Evolutionary conservation across 2,888 invertebrate genomes (phyloP).

Genomic region (Patella ulyssiponensis): DNA sequence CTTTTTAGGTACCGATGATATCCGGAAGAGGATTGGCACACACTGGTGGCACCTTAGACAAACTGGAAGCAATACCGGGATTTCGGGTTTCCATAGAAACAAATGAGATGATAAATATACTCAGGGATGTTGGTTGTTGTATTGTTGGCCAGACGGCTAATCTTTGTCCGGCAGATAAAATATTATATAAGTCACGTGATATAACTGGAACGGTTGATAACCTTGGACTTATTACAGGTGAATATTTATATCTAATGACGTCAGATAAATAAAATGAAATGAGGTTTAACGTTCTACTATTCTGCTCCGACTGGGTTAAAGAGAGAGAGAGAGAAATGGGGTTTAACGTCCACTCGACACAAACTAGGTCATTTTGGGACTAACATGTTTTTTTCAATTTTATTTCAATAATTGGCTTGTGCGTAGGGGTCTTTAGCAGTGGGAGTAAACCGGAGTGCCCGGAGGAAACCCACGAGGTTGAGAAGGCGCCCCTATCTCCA

Average conservation of each 20-base stretch:
- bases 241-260: slow-evolving; percentile 14
- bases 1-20: slow-evolving; percentile 76
- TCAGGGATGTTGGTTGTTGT: slow-evolving; percentile 74
- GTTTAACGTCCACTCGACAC: no score
- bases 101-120: slow-evolving; percentile 66
- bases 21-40: slow-evolving; percentile 76
- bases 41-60: slow-evolving; percentile 77
- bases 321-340: no score
- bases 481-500: no score
- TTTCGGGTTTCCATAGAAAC: slow-evolving; percentile 68
- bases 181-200: slow-evolving; percentile 74
- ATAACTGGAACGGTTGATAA: slow-evolving; percentile 75
- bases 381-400: no score
- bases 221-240: slow-evolving; percentile 74
- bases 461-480: no score
- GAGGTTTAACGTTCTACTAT: no score
- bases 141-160: slow-evolving; percentile 75
- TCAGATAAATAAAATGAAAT: no score
- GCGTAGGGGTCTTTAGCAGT: no score
- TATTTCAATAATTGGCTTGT: no score
- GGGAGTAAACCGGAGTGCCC: no score
- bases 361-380: no score
- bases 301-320: no score
- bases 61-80: slow-evolving; percentile 76
- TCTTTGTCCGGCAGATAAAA: slow-evolving; percentile 76